Evolutionary conservation across 2,113 vertebrate species (phyloP).

Genomic region (Paradisaea rubra): DNA sequence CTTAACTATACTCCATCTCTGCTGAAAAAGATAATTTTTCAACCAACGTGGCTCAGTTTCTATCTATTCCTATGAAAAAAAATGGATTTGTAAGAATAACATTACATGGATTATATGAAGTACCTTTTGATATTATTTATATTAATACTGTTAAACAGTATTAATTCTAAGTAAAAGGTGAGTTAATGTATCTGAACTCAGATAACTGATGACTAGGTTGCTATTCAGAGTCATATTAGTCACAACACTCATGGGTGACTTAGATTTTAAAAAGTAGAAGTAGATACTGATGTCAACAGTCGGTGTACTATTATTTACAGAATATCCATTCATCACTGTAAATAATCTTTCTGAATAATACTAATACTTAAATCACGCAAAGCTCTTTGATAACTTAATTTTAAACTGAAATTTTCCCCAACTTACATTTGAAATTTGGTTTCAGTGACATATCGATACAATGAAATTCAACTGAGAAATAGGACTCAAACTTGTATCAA

Average conservation of each 20-base stretch:
- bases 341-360: neutral
- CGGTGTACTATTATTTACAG: neutral
- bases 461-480: neutral
- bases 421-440: neutral
- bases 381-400: neutral
- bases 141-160: neutral
- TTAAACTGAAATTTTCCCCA: neutral
- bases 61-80: neutral
- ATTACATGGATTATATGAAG: neutral
- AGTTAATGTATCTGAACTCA: neutral
- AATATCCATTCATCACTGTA: neutral
- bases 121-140: neutral
- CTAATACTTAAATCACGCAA: neutral
- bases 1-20: neutral
- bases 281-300: neutral
- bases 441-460: neutral
- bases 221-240: neutral
- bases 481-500: neutral
- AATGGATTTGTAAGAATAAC: neutral
- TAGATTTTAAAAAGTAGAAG: neutral
- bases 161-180: neutral
- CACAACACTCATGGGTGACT: neutral
- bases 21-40: neutral
- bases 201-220: neutral
- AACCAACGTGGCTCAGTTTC: neutral